These are phyloP conservation scores for Psettodes erumei DNA, from an alignment of 2,113 vertebrate species.

Conservation along the genomic window DNA sequence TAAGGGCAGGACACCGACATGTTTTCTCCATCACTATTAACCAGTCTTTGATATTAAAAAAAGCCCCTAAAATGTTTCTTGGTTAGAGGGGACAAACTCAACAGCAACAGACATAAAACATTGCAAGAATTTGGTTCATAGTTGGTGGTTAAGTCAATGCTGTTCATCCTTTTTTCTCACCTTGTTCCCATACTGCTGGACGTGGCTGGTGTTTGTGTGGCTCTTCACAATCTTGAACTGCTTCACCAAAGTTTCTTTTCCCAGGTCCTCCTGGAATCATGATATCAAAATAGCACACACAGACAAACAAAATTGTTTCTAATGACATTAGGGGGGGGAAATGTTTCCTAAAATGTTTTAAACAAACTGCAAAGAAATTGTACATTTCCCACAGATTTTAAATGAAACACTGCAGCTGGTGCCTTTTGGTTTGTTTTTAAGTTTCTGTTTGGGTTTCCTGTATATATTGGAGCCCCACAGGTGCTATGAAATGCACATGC, in stretches of 20 bases:
- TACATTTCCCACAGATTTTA: not conserved
- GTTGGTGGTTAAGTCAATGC: not conserved
- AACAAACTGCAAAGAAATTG: too few relatives aligned
- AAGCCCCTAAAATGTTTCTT: not conserved
- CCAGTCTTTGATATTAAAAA: not conserved
- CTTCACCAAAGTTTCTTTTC: conserved; percentile 88
- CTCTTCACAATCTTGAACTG: conserved; percentile 93
- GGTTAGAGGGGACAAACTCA: not conserved
- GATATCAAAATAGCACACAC: not conserved
- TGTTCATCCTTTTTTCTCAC: conserved; percentile 68
- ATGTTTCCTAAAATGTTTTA: too few relatives aligned
- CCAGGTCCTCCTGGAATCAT: conserved; percentile 89
- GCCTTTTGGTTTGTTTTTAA: not conserved
- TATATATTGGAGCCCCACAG: not conserved
- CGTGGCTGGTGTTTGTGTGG: conserved; percentile 95
- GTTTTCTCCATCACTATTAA: not conserved
- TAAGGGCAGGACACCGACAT: not conserved
- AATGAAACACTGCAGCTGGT: not conserved
- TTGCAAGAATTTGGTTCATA: not conserved
- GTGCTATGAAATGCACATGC: not conserved
- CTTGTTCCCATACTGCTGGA: conserved; percentile 97
- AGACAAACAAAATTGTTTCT: not conserved
- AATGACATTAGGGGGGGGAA: too few relatives aligned
- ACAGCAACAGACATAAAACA: not conserved
- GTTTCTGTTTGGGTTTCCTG: not conserved